phyloP scores from a whole-genome alignment of 2,113 vertebrate genomes.

The Anolis sagrei region DNA sequence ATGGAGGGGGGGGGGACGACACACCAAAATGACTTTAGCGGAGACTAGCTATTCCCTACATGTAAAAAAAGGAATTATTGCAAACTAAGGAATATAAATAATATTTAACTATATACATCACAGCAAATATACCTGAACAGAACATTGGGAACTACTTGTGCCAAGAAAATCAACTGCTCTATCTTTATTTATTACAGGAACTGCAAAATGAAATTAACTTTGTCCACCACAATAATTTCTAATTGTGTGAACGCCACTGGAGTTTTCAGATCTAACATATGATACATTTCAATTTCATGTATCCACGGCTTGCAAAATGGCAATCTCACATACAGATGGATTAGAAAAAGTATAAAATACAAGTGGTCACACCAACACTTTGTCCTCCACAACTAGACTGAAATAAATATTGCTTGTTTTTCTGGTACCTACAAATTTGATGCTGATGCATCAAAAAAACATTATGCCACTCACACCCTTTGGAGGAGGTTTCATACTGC shows the following conservation, averaged over 20 bases:
- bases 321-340: background rate
- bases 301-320: slow-evolving; percentile 29
- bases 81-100: background rate
- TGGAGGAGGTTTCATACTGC: slow-evolving; percentile 7
- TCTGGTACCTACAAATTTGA: background rate
- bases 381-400: background rate
- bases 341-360: background rate
- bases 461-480: background rate
- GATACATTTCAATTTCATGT: slow-evolving; percentile 24
- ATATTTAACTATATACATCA: background rate
- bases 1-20: background rate
- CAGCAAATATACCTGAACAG: fast-evolving
- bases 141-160: background rate
- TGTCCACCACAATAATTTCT: slow-evolving; percentile 31
- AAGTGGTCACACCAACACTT: background rate
- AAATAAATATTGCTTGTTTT: slow-evolving; percentile 7
- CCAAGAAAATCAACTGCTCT: background rate
- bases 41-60: background rate
- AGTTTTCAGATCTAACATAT: background rate
- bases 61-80: background rate
- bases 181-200: slow-evolving; percentile 10
- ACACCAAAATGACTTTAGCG: background rate
- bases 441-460: slow-evolving; percentile 3
- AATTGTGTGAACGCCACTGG: background rate
- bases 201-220: slow-evolving; percentile 33